These are phyloP conservation scores for Torymus texanus DNA, from an alignment of 2,888 invertebrate genomes.

Conservation along the genomic window DNA sequence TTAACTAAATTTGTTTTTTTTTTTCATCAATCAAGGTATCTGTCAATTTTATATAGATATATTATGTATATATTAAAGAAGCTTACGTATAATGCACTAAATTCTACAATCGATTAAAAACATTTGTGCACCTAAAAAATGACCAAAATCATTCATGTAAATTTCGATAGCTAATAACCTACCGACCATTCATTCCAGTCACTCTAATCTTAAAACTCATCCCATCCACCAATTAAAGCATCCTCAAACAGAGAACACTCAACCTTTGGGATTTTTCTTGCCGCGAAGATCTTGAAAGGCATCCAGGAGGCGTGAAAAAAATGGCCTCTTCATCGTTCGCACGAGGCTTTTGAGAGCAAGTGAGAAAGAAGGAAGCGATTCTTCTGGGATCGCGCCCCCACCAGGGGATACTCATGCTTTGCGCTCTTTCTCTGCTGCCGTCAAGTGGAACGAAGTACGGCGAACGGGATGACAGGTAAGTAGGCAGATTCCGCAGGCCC, in stretches of 20 bases:
- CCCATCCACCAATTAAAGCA: background rate
- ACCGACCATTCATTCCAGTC: too few species aligned
- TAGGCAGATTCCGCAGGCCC: conserved; percentile 57
- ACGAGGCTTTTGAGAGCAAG: conserved; percentile 26
- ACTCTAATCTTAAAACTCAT: background rate
- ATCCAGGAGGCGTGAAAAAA: conserved; percentile 30
- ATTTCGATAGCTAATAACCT: too few species aligned
- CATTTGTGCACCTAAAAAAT: too few species aligned
- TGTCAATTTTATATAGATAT: too few species aligned
- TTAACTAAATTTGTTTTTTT: too few species aligned
- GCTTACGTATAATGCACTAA: too few species aligned
- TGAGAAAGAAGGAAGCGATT: conserved; percentile 17
- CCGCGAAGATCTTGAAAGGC: background rate
- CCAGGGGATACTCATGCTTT: conserved; percentile 2
- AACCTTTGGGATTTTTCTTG: conserved; percentile 18
- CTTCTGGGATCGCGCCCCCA: conserved; percentile 40
- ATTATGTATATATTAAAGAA: too few species aligned
- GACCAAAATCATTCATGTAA: too few species aligned
- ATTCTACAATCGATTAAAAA: too few species aligned
- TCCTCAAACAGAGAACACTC: conserved; percentile 16
- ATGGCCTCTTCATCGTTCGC: conserved; percentile 51
- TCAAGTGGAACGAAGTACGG: conserved; percentile 53
- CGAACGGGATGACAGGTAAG: conserved; percentile 61
- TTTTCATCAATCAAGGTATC: too few species aligned
- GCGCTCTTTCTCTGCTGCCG: background rate